Percentiles rank a stretch among this genome's conserved stretches.
phyloP scores from a whole-genome alignment of 2,113 vertebrate species.

The Seriola dumerili region DNA sequence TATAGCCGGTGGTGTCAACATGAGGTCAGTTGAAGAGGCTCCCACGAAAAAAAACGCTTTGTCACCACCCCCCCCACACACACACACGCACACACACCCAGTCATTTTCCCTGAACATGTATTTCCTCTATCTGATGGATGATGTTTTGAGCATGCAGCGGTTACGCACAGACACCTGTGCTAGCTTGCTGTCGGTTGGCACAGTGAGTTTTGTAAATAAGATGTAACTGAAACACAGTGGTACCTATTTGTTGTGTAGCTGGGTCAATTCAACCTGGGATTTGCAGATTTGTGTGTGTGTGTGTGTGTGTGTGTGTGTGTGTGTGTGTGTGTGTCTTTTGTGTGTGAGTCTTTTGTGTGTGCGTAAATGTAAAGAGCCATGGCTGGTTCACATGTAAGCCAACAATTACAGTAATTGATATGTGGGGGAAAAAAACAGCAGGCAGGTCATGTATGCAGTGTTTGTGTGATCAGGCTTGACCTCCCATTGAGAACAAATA shows the following conservation, averaged over 20 bases:
- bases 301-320: background rate
- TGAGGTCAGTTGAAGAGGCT: conserved; percentile 65
- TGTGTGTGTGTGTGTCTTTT: background rate
- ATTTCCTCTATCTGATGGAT: conserved; percentile 50
- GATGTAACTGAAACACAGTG: conserved; percentile 32
- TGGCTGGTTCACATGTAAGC: conserved; percentile 54
- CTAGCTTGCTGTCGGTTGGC: conserved; percentile 53
- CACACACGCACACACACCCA: background rate
- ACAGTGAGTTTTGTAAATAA: conserved; percentile 60
- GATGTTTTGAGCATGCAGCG: conserved; percentile 46
- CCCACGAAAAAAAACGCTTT: conserved; percentile 50
- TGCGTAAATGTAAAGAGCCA: conserved; percentile 18
- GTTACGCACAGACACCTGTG: conserved; percentile 62
- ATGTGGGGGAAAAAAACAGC: conserved; percentile 34
- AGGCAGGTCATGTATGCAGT: conserved; percentile 44
- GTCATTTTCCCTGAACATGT: conserved; percentile 32
- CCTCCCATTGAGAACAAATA: conserved; percentile 75
- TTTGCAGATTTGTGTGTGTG: conserved; percentile 19
- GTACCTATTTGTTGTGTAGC: conserved; percentile 47
- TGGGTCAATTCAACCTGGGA: conserved; percentile 32
- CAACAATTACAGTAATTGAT: conserved; percentile 70
- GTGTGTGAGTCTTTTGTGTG: conserved; percentile 2
- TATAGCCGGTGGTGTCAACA: conserved; percentile 61
- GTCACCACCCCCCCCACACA: conserved; percentile 45
- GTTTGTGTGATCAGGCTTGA: conserved; percentile 65